Base-by-base conservation (phyloP, 2,888 invertebrate genomes). In the Melanotus villosus region DNA sequence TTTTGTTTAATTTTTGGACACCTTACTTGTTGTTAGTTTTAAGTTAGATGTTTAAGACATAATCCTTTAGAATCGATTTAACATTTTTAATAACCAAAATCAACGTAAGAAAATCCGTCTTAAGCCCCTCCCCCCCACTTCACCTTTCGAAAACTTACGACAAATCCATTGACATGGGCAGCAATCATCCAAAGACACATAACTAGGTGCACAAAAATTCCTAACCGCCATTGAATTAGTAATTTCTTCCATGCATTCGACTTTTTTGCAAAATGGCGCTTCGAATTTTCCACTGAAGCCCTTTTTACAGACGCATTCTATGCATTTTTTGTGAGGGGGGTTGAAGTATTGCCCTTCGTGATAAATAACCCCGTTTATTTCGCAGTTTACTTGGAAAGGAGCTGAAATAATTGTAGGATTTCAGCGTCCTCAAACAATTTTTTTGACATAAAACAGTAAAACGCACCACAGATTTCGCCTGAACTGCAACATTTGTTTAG, bases 131-230 rank as follows among this genome's bases (percentile, higher is more conserved):
- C 9, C 6, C 34, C 2, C 3, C n/a, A 21, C 50, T 50, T 14
- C 16, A 10, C 10, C 36, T 50, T 52, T 14, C 26, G 16, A 10
- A 19, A 14, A 18, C 75, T 71, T 73, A 76, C 76, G 70, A 45
- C 76, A 76, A 43, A 71, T 47, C 62, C 69, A 76, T 9, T 66
- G 52, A 12, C 19, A 62, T 2, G 75, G 74, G 52, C 76, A 76
- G 30, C 75, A 75, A 41, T 69, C 65, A n/a, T 52, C 45, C 7
- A 9, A 26, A 18, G 45, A 56, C 6, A 50, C 18, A 57, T 74
- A 77, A 10, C 69, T 52, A 0, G 75, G 72, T 19, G 77, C 77
- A 60, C 77, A 77, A 56, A 74, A 75, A 1, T 68, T 57, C 18
- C 63, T 67, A 18, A 76, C 57, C 10, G 60, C 43, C 4, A 38